phyloP scores from a whole-genome alignment of 2,888 invertebrate genomes.

The Bellardia pandia region DNA sequence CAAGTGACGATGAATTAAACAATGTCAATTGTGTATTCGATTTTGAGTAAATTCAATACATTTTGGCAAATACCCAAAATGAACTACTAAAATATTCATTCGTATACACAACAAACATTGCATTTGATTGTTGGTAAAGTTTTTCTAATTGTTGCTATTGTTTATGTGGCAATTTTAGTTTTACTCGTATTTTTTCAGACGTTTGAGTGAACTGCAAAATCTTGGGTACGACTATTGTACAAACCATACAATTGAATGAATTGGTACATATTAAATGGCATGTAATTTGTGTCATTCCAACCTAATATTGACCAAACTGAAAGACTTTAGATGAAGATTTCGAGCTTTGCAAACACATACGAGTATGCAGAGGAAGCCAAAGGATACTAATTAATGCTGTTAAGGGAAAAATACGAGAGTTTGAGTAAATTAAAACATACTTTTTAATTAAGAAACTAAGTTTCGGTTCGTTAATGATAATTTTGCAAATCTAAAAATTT shows the following conservation, averaged over 20 bases:
- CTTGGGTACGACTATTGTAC: neutral
- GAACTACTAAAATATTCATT: neutral
- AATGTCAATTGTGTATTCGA: conserved; percentile 42
- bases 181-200: neutral
- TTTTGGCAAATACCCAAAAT: neutral
- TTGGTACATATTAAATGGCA: conserved; percentile 14
- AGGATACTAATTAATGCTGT: too few relatives aligned
- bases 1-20: conserved; percentile 48
- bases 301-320: neutral
- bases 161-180: neutral
- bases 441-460: too few relatives aligned
- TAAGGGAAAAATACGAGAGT: neutral
- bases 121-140: neutral
- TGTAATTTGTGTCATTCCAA: conserved; percentile 43
- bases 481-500: too few relatives aligned
- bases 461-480: too few relatives aligned
- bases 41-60: conserved; percentile 14
- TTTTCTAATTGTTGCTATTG: neutral
- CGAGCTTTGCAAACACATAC: neutral
- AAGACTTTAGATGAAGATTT: neutral
- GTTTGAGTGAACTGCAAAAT: neutral
- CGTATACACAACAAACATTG: neutral
- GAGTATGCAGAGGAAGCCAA: neutral
- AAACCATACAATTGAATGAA: conserved; percentile 23
- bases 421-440: too few relatives aligned